Evolutionary conservation across 2,888 invertebrate species (phyloP), one percentile per base, ranked within the genome.

Genomic region (Oxyteleia sp.): DNA sequence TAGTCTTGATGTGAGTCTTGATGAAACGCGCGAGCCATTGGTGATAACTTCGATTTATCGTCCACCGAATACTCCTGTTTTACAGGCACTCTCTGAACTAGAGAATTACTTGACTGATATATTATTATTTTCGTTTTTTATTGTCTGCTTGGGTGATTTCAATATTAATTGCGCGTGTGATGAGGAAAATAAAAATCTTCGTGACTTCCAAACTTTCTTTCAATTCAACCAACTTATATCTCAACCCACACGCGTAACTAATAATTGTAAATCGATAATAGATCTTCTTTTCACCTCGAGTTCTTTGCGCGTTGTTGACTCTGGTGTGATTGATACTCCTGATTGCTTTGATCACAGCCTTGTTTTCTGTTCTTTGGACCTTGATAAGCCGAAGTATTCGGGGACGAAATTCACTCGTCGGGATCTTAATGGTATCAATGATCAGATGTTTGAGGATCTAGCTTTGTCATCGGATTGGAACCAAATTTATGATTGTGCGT

Each of bases 121-220:
- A 13, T 2, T 59, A 7, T 2, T 1, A 0, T 1, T 20, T n/a
- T 13, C 41, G 4, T 41, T 23, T n/a, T 13, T 13, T 13, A 13
- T 59, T 1, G 11, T 61, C 4, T 45, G 43, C 7, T n/a, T 61
- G 13, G 61, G 61, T 13, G 61, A 45, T 16, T 29, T 61, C 7
- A 61, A 61, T 11, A 45, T 61, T 45, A 10, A 32, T 45, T 16
- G 1, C 23, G 23, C 10, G n/a, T n/a, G n/a, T n/a, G n/a, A n/a
- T n/a, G n/a, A n/a, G n/a, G n/a, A n/a, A n/a, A n/a, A n/a, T n/a
- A n/a, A n/a, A n/a, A n/a, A n/a, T n/a, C n/a, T n/a, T n/a, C n/a
- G n/a, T n/a, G n/a, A n/a, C n/a, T n/a, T n/a, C n/a, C n/a, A n/a
- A n/a, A n/a, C n/a, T n/a, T n/a, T n/a, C n/a, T n/a, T n/a, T n/a